Conservation (phyloP, 1,140 invertebrate genomes). For the Andrena cerasifolii region DNA sequence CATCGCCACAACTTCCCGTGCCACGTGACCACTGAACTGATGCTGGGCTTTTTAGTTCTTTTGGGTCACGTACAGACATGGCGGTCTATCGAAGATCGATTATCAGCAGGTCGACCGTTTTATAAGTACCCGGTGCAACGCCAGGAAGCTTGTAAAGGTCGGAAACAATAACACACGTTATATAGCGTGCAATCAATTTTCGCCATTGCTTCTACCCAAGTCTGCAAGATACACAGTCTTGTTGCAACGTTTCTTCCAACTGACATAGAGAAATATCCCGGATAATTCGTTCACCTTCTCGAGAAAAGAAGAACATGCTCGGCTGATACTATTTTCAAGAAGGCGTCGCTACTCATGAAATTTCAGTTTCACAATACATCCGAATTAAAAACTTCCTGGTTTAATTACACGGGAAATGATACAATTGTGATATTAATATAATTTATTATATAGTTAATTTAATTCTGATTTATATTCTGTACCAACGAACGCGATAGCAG, state of each 20-base stretch:
- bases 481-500: no score
- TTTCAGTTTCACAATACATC: no score
- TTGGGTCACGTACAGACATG: not conserved
- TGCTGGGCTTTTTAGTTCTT: not conserved
- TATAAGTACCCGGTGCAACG: not conserved
- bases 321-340: not conserved
- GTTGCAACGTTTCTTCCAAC: no score
- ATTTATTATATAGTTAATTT: no score
- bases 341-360: no score
- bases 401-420: no score
- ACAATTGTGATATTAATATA: no score
- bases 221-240: no score
- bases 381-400: no score
- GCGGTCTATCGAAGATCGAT: conserved; percentile 1
- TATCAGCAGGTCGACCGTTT: not conserved
- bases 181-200: not conserved
- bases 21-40: not conserved
- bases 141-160: not conserved
- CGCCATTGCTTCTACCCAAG: not conserved
- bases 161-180: not conserved
- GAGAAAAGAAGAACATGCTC: not conserved
- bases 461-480: no score
- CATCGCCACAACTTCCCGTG: not conserved
- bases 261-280: not conserved
- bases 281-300: not conserved